Percentiles rank a stretch among this genome's conserved stretches.
phyloP scores from a whole-genome alignment of 2,888 invertebrate species.

The Tetropium fuscum region DNA sequence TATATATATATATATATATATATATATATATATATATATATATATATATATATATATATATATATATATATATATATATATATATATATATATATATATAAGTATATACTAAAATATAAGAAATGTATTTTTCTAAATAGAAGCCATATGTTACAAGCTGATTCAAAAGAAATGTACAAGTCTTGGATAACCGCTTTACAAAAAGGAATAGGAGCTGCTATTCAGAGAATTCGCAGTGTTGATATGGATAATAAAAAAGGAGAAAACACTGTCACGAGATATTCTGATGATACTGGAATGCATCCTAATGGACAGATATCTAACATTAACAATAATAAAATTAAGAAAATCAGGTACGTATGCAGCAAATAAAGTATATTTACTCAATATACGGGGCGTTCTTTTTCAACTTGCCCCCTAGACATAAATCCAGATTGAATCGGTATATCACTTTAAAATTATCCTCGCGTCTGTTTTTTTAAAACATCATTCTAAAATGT shows the following conservation, averaged over 20 bases:
- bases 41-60: no score
- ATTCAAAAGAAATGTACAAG: slow-evolving; percentile 90
- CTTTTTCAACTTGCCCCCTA: slow-evolving; percentile 98
- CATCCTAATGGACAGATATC: slow-evolving; percentile 46
- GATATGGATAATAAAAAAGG: slow-evolving; percentile 56
- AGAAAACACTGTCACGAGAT: slow-evolving; percentile 51
- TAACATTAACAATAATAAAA: slow-evolving; percentile 52
- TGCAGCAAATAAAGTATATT: slow-evolving; percentile 90
- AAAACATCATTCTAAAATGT: no score
- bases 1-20: no score
- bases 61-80: no score
- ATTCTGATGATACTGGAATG: slow-evolving; percentile 41
- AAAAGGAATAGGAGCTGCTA: slow-evolving; percentile 86
- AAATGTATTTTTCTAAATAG: no score
- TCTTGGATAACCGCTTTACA: slow-evolving; percentile 93
- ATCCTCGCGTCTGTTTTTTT: no score
- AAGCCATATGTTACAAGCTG: slow-evolving; percentile 97
- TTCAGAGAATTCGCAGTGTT: slow-evolving; percentile 71
- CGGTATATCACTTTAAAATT: no score
- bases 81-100: no score
- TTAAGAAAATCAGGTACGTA: slow-evolving; percentile 50
- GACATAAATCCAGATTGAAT: no score
- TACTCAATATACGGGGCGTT: slow-evolving; percentile 93
- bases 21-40: no score
- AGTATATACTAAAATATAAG: no score